Conservation (phyloP, 92 coral and sea anemone genomes). For the Porites cylindrica region DNA sequence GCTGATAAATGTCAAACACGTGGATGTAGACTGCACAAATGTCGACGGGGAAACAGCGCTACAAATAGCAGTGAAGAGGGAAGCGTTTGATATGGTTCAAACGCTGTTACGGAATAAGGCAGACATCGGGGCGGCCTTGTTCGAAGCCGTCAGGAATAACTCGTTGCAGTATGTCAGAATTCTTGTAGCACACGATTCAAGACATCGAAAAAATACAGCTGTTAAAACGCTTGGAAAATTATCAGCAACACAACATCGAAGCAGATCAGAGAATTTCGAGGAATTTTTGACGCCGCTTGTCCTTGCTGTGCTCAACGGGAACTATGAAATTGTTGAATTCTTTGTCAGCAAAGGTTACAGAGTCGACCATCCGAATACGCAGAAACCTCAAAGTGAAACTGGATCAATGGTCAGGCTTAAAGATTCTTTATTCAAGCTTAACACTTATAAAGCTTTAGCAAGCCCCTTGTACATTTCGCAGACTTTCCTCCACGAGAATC, state of each 20-base stretch:
- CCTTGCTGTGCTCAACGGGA: slow-evolving; percentile 82
- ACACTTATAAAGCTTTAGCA: slow-evolving; percentile 83
- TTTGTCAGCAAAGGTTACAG: slow-evolving; percentile 72
- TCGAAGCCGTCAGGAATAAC: slow-evolving; percentile 79
- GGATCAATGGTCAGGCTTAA: slow-evolving; percentile 72
- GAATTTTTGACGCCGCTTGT: slow-evolving; percentile 81
- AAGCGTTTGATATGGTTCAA: slow-evolving; percentile 54
- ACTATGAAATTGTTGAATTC: slow-evolving; percentile 79
- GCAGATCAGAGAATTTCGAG: slow-evolving; percentile 25
- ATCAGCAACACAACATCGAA: not conserved
- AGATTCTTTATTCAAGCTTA: slow-evolving; percentile 76
- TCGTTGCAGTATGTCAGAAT: slow-evolving; percentile 70
- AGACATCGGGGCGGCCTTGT: slow-evolving; percentile 73
- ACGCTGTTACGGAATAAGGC: slow-evolving; percentile 64
- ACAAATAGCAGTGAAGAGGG: slow-evolving; percentile 82
- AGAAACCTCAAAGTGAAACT: slow-evolving; percentile 53
- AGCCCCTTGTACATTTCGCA: slow-evolving; percentile 84
- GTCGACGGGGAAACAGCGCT: slow-evolving; percentile 75
- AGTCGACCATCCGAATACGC: slow-evolving; percentile 76
- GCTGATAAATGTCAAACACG: slow-evolving; percentile 37
- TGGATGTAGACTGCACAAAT: slow-evolving; percentile 74
- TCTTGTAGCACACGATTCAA: slow-evolving; percentile 66
- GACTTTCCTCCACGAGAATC: slow-evolving; percentile 41
- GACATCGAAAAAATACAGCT: slow-evolving; percentile 6
- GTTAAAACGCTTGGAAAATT: not conserved